Conservation (phyloP, 2,888 invertebrate genomes). For the Netelia virgata region DNA sequence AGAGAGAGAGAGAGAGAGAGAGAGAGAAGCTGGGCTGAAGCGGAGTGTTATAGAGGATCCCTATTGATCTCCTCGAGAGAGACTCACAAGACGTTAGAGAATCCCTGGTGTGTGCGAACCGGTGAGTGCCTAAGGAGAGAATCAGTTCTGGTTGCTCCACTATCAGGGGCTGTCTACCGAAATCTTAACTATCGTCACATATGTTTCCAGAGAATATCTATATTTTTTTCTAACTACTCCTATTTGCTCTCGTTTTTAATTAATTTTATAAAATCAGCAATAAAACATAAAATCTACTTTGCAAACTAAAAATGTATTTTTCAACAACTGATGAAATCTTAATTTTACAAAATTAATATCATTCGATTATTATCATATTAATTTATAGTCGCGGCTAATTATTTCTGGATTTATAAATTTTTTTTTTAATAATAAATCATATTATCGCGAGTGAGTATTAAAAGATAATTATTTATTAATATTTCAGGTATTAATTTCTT, state of each 20-base stretch:
- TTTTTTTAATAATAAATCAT: background rate
- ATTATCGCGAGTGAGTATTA: no score
- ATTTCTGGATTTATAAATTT: background rate
- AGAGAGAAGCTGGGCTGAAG: conserved; percentile 14
- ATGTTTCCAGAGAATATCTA: no score
- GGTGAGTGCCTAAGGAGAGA: conserved; percentile 39
- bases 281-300: no score
- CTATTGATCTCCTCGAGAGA: conserved; percentile 79
- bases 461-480: no score
- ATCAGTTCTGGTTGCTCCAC: conserved; percentile 23
- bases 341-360: no score
- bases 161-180: conserved; percentile 10
- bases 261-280: no score
- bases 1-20: background rate
- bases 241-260: background rate
- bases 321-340: no score
- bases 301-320: no score
- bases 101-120: conserved; percentile 69
- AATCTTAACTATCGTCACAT: background rate
- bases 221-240: background rate
- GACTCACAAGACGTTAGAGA: conserved; percentile 69
- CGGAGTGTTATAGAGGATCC: conserved; percentile 73
- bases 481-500: no score
- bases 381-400: no score
- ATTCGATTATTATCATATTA: no score